A percentile compares a stretch with the other conserved stretches of the same genome.
These are phyloP conservation scores for Diadumene lineata DNA, from an alignment of 92 coral and sea anemone species.

Conservation along the genomic window DNA sequence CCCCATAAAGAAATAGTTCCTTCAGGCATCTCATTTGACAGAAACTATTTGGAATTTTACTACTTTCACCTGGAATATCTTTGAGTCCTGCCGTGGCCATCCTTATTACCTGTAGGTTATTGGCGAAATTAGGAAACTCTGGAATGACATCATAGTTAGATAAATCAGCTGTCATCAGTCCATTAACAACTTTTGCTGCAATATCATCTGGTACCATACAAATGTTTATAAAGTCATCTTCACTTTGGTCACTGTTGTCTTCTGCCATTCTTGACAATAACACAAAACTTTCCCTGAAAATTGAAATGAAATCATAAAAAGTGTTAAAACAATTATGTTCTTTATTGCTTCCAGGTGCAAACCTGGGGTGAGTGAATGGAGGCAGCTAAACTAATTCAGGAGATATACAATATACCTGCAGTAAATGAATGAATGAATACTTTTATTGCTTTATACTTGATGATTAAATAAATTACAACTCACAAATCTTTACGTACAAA, in stretches of 20 bases:
- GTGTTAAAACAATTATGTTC: too few species aligned
- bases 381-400: too few species aligned
- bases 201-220: slow-evolving; percentile 40
- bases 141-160: slow-evolving; percentile 61
- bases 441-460: too few species aligned
- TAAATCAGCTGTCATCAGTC: slow-evolving; percentile 60
- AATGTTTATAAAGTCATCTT: slow-evolving; percentile 57
- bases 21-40: slow-evolving; percentile 54
- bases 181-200: slow-evolving; percentile 49
- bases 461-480: too few species aligned
- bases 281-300: background rate
- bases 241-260: slow-evolving; percentile 19
- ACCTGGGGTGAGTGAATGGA: too few species aligned
- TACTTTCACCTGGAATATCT: slow-evolving; percentile 40
- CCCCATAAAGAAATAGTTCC: slow-evolving; percentile 58
- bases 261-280: slow-evolving; percentile 15
- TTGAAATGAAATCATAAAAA: background rate
- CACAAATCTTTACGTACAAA: too few species aligned
- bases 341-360: too few species aligned
- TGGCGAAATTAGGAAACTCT: slow-evolving; percentile 56
- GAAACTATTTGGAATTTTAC: slow-evolving; percentile 32
- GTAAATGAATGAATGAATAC: too few species aligned
- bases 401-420: too few species aligned
- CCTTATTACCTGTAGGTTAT: slow-evolving; percentile 64
- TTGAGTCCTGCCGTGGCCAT: slow-evolving; percentile 66